Conservation (phyloP, 2,888 invertebrate species). For the Microdon myrmicae region DNA sequence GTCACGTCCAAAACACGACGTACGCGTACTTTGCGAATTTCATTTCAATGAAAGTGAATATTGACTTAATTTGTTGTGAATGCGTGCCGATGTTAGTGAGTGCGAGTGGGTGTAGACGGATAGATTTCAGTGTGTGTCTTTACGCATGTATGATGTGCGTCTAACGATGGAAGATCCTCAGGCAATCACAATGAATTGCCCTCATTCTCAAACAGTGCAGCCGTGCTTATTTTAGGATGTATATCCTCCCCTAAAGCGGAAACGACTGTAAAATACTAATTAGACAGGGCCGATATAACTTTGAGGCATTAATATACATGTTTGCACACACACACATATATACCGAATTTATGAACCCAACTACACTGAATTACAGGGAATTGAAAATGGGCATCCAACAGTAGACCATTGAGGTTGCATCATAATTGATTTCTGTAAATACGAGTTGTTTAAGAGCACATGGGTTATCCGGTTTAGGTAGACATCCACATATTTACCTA, state of each 20-base stretch:
- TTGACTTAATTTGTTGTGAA: slow-evolving; percentile 50
- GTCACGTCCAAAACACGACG: slow-evolving; percentile 45
- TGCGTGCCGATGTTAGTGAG: slow-evolving; percentile 11
- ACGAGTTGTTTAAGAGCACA: no score
- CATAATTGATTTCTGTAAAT: no score
- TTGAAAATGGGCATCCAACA: no score
- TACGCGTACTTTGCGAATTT: slow-evolving; percentile 50
- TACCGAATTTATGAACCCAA: no score
- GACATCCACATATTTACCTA: no score
- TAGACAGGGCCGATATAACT: slow-evolving; percentile 22
- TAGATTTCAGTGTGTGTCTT: slow-evolving; percentile 1
- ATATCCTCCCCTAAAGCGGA: slow-evolving; percentile 22
- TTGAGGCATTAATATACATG: no score
- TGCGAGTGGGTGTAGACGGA: background rate
- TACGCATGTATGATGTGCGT: slow-evolving; percentile 4
- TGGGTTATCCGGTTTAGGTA: no score
- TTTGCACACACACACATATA: background rate
- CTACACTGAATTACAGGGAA: no score
- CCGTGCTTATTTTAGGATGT: slow-evolving; percentile 9
- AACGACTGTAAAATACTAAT: slow-evolving; percentile 40
- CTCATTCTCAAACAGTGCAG: slow-evolving; percentile 3
- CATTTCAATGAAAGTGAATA: slow-evolving; percentile 52
- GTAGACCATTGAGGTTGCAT: no score
- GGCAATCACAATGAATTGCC: slow-evolving; percentile 3
- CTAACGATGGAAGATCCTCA: slow-evolving; percentile 5